phyloP scores from a whole-genome alignment of 2,797 vertebrate species.

The Galaxias olidus region DNA sequence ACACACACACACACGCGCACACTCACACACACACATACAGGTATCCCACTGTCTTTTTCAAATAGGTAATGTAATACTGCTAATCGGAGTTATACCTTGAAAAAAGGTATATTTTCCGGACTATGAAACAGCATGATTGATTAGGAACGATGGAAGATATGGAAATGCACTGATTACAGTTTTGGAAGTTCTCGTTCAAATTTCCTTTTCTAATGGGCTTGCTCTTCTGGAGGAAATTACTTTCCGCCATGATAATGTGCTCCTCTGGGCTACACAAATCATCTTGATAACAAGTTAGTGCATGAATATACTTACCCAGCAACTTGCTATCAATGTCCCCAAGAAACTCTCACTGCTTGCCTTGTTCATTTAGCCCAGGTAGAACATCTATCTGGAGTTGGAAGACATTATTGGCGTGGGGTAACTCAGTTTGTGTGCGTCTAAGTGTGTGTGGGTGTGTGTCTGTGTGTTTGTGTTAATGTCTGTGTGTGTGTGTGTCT shows the following conservation, averaged over 20 bases:
- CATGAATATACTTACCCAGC: neutral
- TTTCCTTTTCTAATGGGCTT: conserved; percentile 34
- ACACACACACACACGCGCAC: neutral
- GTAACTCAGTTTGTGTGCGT: neutral
- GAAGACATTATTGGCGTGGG: neutral
- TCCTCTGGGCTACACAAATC: conserved; percentile 38
- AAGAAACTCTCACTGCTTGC: no score
- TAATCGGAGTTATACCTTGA: conserved; percentile 20
- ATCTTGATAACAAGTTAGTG: conserved; percentile 36
- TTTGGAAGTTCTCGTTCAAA: conserved; percentile 17
- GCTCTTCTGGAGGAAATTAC: conserved; percentile 52
- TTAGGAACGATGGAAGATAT: conserved; percentile 50
- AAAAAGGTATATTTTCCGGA: conserved; percentile 16
- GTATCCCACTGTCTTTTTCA: neutral
- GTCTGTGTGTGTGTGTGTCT: neutral
- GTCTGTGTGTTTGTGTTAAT: neutral
- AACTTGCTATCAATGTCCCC: no score
- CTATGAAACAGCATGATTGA: conserved; percentile 48
- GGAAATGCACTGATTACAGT: conserved; percentile 39
- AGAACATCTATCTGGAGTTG: no score
- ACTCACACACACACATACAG: neutral
- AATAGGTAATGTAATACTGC: conserved; percentile 6
- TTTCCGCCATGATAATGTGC: conserved; percentile 36
- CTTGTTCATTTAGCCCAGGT: no score
- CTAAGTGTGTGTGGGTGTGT: conserved; percentile 7